These are phyloP conservation scores for Phoxinus phoxinus DNA, from an alignment of 2,113 vertebrate genomes.

Conservation along the genomic window DNA sequence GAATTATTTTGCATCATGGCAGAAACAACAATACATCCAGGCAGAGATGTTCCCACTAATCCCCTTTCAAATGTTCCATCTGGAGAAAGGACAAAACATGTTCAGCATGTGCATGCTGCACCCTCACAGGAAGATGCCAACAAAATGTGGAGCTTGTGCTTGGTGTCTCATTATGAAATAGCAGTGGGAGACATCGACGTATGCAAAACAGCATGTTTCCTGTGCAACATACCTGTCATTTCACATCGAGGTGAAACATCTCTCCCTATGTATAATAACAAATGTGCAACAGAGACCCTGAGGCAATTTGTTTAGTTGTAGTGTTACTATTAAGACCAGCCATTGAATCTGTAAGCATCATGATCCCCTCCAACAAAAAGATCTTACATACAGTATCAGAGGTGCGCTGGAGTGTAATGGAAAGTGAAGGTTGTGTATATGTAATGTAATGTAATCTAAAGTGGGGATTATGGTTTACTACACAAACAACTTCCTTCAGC, in stretches of 20 bases:
- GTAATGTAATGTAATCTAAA: too few relatives aligned
- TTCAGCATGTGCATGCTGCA: slow-evolving; percentile 17
- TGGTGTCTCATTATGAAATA: slow-evolving; percentile 4
- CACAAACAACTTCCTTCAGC: slow-evolving; percentile 64
- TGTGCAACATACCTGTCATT: slow-evolving; percentile 21
- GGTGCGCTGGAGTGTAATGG: neutral
- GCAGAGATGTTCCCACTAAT: slow-evolving; percentile 37
- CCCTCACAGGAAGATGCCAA: slow-evolving; percentile 15
- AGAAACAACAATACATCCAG: slow-evolving; percentile 20
- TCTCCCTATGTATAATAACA: neutral
- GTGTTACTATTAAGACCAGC: slow-evolving; percentile 2
- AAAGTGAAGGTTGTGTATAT: too few relatives aligned
- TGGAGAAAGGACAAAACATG: slow-evolving; percentile 35
- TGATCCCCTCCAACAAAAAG: neutral
- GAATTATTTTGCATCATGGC: slow-evolving; percentile 28
- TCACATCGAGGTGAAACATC: slow-evolving; percentile 6
- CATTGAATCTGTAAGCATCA: slow-evolving; percentile 4
- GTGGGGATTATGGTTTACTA: slow-evolving; percentile 49
- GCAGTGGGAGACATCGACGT: slow-evolving; percentile 15
- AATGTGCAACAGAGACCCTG: neutral
- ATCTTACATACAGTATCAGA: neutral
- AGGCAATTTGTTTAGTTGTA: neutral
- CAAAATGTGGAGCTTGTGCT: neutral
- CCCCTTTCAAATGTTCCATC: slow-evolving; percentile 36
- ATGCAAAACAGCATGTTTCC: slow-evolving; percentile 20